Percentiles rank a stretch among this genome's conserved stretches.
phyloP scores from a whole-genome alignment of 2,888 invertebrate genomes.

The Tetranychus piercei region DNA sequence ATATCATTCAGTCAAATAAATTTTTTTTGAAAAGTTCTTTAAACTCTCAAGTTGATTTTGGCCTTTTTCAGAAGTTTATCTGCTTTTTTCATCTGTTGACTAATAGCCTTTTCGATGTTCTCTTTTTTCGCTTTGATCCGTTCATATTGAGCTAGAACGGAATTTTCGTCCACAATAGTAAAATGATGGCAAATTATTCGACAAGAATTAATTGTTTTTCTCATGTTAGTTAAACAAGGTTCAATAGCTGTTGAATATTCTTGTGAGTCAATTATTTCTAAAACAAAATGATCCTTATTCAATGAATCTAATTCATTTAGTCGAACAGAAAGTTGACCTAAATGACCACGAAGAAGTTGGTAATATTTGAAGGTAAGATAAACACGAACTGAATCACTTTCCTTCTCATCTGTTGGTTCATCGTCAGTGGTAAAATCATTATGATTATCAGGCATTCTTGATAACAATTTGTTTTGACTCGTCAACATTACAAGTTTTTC shows the following conservation, averaged over 20 bases:
- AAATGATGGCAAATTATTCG: constrained; percentile 10
- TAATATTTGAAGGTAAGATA: background rate
- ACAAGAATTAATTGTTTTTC: background rate
- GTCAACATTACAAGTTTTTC: no score
- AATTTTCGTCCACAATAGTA: background rate
- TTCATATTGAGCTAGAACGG: constrained; percentile 9
- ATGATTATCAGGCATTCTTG: no score
- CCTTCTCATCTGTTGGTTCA: no score
- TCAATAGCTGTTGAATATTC: background rate
- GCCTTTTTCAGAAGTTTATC: constrained; percentile 9
- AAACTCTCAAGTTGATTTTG: constrained; percentile 11
- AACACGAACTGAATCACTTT: background rate
- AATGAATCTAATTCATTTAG: background rate
- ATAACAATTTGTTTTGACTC: no score
- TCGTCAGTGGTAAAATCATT: no score
- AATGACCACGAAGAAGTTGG: constrained; percentile 5
- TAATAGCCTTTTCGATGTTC: constrained; percentile 15
- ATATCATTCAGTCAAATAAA: no score
- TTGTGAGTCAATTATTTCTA: background rate
- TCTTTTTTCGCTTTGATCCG: constrained; percentile 10
- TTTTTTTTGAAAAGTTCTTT: no score
- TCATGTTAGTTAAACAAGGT: background rate
- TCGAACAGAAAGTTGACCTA: background rate
- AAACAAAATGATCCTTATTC: background rate
- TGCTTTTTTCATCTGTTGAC: constrained; percentile 13